A percentile compares a stretch with the other conserved stretches of the same genome.
These are phyloP conservation scores for Chymomyza fuscimana DNA, from an alignment of 2,888 invertebrate species.

Conservation along the genomic window DNA sequence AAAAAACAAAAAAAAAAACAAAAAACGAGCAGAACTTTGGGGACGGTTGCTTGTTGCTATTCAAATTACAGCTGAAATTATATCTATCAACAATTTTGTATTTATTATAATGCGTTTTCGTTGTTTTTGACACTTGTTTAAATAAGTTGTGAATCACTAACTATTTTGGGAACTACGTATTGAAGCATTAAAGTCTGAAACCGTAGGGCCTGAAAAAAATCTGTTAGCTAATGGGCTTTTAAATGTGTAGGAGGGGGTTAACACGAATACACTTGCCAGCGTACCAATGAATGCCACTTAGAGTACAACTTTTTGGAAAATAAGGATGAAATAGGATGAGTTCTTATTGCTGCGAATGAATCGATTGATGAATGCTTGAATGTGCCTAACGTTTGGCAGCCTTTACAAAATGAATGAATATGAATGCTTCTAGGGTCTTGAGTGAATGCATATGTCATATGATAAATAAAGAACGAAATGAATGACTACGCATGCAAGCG, in stretches of 20 bases:
- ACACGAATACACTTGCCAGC: background rate
- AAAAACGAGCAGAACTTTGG: constrained; percentile 19
- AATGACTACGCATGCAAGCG: too few species aligned
- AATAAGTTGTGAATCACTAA: background rate
- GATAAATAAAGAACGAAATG: too few species aligned
- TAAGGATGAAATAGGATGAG: too few species aligned
- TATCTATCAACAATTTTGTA: background rate
- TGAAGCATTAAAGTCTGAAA: background rate
- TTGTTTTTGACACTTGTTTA: background rate
- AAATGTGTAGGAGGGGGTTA: background rate
- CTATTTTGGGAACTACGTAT: background rate
- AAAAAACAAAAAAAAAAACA: background rate
- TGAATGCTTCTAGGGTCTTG: too few species aligned
- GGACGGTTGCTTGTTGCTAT: constrained; percentile 52
- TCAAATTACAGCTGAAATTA: constrained; percentile 16
- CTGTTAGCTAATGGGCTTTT: background rate
- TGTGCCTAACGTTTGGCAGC: too few species aligned
- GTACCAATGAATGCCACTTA: too few species aligned
- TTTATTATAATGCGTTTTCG: background rate
- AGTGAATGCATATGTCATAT: too few species aligned
- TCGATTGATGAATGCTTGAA: too few species aligned
- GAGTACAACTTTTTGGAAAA: too few species aligned
- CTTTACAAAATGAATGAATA: too few species aligned
- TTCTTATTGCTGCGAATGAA: too few species aligned
- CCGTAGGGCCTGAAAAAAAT: background rate